These are phyloP conservation scores for Quadroppia sp. DNA, from an alignment of 2,888 invertebrate species.

Conservation along the genomic window DNA sequence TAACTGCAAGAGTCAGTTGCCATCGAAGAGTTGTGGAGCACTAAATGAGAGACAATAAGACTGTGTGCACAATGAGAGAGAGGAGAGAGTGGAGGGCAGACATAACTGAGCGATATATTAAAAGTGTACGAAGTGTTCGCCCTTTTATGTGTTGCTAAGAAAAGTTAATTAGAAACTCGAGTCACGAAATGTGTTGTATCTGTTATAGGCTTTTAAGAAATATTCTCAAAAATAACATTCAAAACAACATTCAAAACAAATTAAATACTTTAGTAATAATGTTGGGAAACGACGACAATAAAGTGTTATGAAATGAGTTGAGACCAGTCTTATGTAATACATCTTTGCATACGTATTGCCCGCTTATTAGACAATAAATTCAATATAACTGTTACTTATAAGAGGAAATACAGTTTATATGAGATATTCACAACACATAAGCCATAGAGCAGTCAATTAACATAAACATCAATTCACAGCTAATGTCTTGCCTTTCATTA, in stretches of 20 bases:
- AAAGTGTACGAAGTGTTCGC: slow-evolving; percentile 4
- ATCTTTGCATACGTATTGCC: slow-evolving; percentile 31
- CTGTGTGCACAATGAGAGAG: not conserved
- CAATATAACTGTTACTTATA: not conserved
- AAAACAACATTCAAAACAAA: slow-evolving; percentile 25
- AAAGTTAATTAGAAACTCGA: slow-evolving; percentile 28
- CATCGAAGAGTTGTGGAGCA: slow-evolving; percentile 20
- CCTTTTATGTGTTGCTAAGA: slow-evolving; percentile 37
- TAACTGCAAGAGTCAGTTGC: slow-evolving; percentile 17
- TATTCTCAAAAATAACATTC: slow-evolving; percentile 23
- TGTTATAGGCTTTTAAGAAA: slow-evolving; percentile 34
- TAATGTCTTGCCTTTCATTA: slow-evolving; percentile 9
- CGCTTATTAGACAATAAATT: not conserved
- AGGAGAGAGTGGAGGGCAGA: slow-evolving; percentile 7
- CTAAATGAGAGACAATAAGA: slow-evolving; percentile 15
- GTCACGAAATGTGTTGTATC: no score
- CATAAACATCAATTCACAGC: slow-evolving; percentile 28
- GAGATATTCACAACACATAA: slow-evolving; percentile 22
- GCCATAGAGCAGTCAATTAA: slow-evolving; percentile 9
- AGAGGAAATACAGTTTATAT: slow-evolving; percentile 10
- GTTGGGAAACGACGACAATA: slow-evolving; percentile 31
- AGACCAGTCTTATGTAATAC: slow-evolving; percentile 10
- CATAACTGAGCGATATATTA: not conserved
- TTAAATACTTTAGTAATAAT: slow-evolving; percentile 33
- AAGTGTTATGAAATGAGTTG: slow-evolving; percentile 23